Evolutionary conservation across 2,113 vertebrate species (phyloP).

Genomic region (Ptychochromis oligacanthus): DNA sequence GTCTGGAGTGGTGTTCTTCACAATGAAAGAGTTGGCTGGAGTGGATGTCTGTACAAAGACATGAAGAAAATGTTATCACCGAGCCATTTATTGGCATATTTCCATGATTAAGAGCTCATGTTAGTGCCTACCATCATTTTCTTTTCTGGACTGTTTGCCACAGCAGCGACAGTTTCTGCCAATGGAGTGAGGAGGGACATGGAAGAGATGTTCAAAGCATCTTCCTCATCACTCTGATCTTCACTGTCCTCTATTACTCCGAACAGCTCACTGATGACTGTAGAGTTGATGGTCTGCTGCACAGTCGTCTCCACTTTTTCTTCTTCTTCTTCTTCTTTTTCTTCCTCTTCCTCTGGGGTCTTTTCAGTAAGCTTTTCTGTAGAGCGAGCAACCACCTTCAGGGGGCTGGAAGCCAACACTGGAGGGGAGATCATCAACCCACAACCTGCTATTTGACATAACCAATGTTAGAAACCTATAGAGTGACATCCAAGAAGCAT

Average conservation of each 20-base stretch:
- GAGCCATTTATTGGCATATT: accelerated
- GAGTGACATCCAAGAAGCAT: accelerated
- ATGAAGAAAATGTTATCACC: not conserved
- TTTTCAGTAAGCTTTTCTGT: slow-evolving; percentile 24
- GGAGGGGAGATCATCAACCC: slow-evolving; percentile 12
- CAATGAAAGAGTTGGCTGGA: slow-evolving; percentile 79
- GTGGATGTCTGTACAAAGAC: slow-evolving; percentile 76
- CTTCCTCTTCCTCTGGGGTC: slow-evolving; percentile 38
- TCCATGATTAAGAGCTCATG: not conserved
- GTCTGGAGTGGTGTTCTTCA: slow-evolving; percentile 76
- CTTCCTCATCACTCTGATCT: slow-evolving; percentile 78
- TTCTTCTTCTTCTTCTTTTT: not conserved
- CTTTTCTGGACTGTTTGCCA: slow-evolving; percentile 84
- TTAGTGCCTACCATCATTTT: slow-evolving; percentile 68
- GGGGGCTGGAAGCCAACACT: slow-evolving; percentile 60
- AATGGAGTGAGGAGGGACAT: slow-evolving; percentile 96
- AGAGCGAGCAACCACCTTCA: slow-evolving; percentile 17
- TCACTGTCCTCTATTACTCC: slow-evolving; percentile 83
- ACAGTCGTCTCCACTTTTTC: slow-evolving; percentile 73
- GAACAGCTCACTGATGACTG: slow-evolving; percentile 91
- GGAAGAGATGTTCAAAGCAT: slow-evolving; percentile 93
- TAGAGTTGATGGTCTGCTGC: slow-evolving; percentile 85
- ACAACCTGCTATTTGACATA: not conserved
- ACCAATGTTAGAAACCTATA: not conserved
- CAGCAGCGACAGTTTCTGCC: slow-evolving; percentile 89